phyloP scores from a whole-genome alignment of 2,113 vertebrate genomes.

The Rhinopithecus roxellana region DNA sequence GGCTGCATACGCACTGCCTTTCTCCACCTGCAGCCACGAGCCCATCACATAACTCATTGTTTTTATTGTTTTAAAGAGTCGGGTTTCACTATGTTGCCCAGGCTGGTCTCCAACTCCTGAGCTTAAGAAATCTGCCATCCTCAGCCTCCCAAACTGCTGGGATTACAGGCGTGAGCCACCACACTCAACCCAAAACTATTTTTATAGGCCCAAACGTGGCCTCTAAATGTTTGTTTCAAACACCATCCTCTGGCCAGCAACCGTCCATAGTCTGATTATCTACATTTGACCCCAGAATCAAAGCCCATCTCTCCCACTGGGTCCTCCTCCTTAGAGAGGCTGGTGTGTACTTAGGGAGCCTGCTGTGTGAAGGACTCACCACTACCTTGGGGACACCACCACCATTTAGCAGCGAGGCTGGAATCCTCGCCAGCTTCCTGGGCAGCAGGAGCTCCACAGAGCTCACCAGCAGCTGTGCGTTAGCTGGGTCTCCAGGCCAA shows the following conservation, averaged over 20 bases:
- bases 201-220: neutral
- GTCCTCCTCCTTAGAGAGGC: too few species aligned
- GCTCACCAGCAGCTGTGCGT: neutral
- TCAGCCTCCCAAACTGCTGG: too few species aligned
- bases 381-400: neutral
- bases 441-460: neutral
- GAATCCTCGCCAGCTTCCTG: neutral
- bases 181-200: too few species aligned
- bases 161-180: neutral
- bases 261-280: too few species aligned
- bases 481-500: neutral
- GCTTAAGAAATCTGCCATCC: too few species aligned
- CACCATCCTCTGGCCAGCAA: neutral
- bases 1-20: accelerated
- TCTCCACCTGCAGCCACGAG: neutral
- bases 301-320: neutral
- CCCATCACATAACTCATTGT: neutral
- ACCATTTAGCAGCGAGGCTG: neutral
- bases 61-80: too few species aligned
- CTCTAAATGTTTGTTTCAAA: neutral
- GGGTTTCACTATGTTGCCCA: too few species aligned
- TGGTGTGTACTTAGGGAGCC: neutral
- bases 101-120: too few species aligned
- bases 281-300: neutral
- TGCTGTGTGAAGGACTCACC: neutral